Base-by-base conservation (phyloP, 2,888 invertebrate species). In the Dione juno region DNA sequence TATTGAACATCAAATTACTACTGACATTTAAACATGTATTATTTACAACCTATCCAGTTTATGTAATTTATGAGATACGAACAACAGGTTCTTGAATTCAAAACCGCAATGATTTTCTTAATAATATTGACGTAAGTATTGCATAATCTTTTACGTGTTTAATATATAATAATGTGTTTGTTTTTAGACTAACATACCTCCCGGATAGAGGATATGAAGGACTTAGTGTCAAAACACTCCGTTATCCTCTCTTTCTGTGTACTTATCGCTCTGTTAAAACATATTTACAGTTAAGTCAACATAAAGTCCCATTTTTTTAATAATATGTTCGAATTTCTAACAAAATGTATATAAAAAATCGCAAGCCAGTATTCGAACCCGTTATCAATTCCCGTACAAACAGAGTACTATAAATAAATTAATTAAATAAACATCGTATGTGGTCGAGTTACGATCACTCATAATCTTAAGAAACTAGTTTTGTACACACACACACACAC, bases 391-490 rank as follows among this genome's bases (percentile, higher is more conserved):
- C 77, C 74, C 80, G 83, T 82, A 79, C 76, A 80, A 53, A 70
- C 71, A 50, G 61, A 75, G 77, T 74, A 76, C 76, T 77, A 78
- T 77, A 77, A 77, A 82, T 82, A 75, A 81, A 82, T 84, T 84
- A 85, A 86, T 86, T 86, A 81, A 81, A 84, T 84, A 80, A 84
- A 79, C 77, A 79, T 77, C 76, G 69, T 79, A 66, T 87, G 88
- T 87, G 87, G 87, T 84, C 88, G 84, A 75, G 75, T 78, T 75
- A 82, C 83, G 79, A 88, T 88, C 87, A 84, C 84, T 89, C 89
- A 88, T 82, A 84, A 83, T 84, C 84, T 79, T 77, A 84, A 81
- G 79, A 83, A 90, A 90, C 91, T 88, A 84, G 90, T 90, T 88
- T 83, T 77, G 16, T 16, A 6, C 50, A 50, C 69, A 70, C 78